Evolutionary conservation across 1,140 invertebrate genomes (phyloP), one percentile per base, ranked within the genome.

Genomic region (Scaptodrosophila lebanonensis): DNA sequence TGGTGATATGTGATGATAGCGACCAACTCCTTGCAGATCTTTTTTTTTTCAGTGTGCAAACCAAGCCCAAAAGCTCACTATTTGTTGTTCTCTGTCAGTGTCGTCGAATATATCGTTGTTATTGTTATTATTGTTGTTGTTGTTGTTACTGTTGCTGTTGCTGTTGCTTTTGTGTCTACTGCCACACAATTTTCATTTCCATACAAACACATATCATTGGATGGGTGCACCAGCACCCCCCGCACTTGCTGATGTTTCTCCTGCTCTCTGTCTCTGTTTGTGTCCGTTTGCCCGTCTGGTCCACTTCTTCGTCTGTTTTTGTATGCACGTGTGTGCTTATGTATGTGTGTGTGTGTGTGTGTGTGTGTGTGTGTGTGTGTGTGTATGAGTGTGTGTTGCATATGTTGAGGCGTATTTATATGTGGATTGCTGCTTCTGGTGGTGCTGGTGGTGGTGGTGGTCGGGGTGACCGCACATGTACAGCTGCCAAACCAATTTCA

Each of bases 401-500:
- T 66, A 62, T 44, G 63, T 66, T 63, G 50, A 50, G 63, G 52
- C 57, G 59, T 52, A 66, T 66, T 51, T 57, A 50, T 57, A 51
- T 62, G 63, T 63, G 3, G 3, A n/a, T 25, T 25, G 22, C 8
- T 4, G 22, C n/a, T n/a, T 25, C 22, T 4, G 3, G 22, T 25
- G 3, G 22, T 25, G 22, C 22, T 25, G 13, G 36, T 3, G 9
- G 12, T 3, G 4, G 36, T 13, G 12, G 18, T 20, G 9, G 39
- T 11, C 15, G 18, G 3, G 32, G 18, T 51, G 35, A 35, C n/a
- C n/a, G n/a, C 50, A 49, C 49, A 44, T 30, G 22, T 38, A 52
- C 64, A 57, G 52, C 64, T 65, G 66, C 61, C 66, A 68, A 65
- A 65, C 56, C 66, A 68, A 68, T 68, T 68, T 68, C 62, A 68